Evolutionary conservation across 2,797 vertebrate genomes (phyloP).

Genomic region (Sebastes kiyomatsui): DNA sequence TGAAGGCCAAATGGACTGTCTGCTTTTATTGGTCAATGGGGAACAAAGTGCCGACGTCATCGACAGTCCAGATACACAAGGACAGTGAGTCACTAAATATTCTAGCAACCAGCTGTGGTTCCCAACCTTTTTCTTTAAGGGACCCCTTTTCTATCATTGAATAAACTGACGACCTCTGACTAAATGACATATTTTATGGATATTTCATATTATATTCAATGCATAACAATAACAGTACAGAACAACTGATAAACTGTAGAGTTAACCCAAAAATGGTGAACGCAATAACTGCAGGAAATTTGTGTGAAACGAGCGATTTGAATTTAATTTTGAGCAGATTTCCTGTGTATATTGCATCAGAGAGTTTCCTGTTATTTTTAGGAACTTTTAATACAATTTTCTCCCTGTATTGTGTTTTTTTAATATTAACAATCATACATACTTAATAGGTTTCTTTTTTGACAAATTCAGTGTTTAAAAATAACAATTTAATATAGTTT

Average conservation of each 20-base stretch:
- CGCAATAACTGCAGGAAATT: too few relatives aligned
- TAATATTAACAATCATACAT: neutral
- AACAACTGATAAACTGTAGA: too few relatives aligned
- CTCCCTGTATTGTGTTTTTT: neutral
- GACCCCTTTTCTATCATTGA: too few relatives aligned
- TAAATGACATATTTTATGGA: too few relatives aligned
- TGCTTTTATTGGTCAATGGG: slow-evolving; percentile 92
- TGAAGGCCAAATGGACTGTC: slow-evolving; percentile 91
- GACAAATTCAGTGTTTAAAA: neutral
- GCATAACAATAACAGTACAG: too few relatives aligned
- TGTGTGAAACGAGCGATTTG: neutral
- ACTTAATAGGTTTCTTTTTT: neutral
- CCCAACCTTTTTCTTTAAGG: too few relatives aligned
- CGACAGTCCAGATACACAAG: slow-evolving; percentile 88
- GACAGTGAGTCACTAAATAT: slow-evolving; percentile 86
- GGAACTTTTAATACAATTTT: too few relatives aligned
- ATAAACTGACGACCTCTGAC: too few relatives aligned
- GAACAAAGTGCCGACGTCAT: slow-evolving; percentile 88
- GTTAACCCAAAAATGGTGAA: too few relatives aligned
- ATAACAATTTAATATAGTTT: neutral
- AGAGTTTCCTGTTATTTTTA: neutral
- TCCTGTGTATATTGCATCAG: neutral
- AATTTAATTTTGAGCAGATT: neutral
- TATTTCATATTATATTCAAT: too few relatives aligned
- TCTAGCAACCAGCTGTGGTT: neutral